Evolutionary conservation across 2,113 vertebrate species (phyloP), one percentile per base, ranked within the genome.

Genomic region (Cercopithecus mona): DNA sequence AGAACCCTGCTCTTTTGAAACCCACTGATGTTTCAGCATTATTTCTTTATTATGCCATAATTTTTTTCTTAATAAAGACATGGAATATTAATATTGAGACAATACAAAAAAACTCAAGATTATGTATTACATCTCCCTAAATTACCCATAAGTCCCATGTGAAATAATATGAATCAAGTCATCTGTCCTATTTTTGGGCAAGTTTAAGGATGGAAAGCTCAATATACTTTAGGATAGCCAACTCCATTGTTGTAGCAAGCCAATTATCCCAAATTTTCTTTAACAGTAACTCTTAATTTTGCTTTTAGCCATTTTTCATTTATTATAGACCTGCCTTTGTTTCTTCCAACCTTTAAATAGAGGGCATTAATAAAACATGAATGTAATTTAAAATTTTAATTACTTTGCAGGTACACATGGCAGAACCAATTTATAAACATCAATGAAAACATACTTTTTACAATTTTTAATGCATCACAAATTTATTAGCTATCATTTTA

Each of bases 351-450:
- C 70, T 97, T 94, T 66, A 90, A 91, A 81, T 88, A 88, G 61
- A 97, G 64, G 30, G 20, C 57, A 88, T 94, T 82, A 91, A 96
- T 96, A 88, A 84, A 88, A 80, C 20, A 92, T 0, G 1, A 40
- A 81, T 72, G 72, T 48, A 85, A 93, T 96, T 96, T 97, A 88
- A 95, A 94, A 81, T 82, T 90, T 90, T 97, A 93, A 98, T 97
- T 95, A 94, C 72, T 94, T 95, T 94, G 7, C 68, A 96, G 85
- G 80, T 94, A 88, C 23, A 96, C 64, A 59, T 93, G 81, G 14
- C 38, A 93, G 78, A 90, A 93, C 93, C 88, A 95, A 96, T 91
- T 94, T 76, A 72, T 76, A 97, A 97, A 76, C 72, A 95, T 88
- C 52, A 91, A 66, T 82, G 83, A 81, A 96, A 93, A 94, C 45